Base-by-base conservation (phyloP, 2,888 invertebrate genomes). In the Oscheius myriophilus region DNA sequence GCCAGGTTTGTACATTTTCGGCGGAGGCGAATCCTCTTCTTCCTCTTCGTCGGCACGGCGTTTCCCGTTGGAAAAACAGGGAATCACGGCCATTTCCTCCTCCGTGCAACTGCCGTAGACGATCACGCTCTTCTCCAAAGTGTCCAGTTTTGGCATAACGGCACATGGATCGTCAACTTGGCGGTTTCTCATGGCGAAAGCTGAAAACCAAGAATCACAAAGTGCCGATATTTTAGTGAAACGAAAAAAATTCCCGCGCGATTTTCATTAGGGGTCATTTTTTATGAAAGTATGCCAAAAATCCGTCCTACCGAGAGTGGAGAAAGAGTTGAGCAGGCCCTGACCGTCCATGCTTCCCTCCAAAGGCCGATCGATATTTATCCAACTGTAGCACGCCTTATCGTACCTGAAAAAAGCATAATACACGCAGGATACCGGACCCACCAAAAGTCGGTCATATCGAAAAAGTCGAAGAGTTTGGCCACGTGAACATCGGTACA, bases 401-500 rank as follows among this genome's bases (percentile, higher is more conserved):
- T 61, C 61, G 49, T 61, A 33, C 33, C 33, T 33, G 46, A 46
- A 12, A 3, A 43, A 4, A 18, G 3, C 46, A 12, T 18, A 46
- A 46, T 18, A 7, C 46, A 7, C n/a, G 18, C 16, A 46, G 4
- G 2, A 2, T 46, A 18, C 46, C 3, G 53, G 4, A 25, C 76
- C 49, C 67, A 78, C 78, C 82, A 82, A 65, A 72, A 83, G 55
- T 82, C 72, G 67, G 72, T 73, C 80, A 84, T 77, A 45, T 81
- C 81, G 57, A 80, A 80, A 59, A 84, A 82, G 49, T 84, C 80
- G 72, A 84, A 84, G n/a, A 84, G 72, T 63, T 85, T 82, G 18
- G 82, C 80, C n/a, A 84, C 82, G 72, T 85, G 83, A 69, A 82
- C 81, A 67, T 84, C 83, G 65, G 77, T 76, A 46, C 79, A 79